Base-by-base conservation (phyloP, 2,797 vertebrate species). In the Tenualosa ilisha region DNA sequence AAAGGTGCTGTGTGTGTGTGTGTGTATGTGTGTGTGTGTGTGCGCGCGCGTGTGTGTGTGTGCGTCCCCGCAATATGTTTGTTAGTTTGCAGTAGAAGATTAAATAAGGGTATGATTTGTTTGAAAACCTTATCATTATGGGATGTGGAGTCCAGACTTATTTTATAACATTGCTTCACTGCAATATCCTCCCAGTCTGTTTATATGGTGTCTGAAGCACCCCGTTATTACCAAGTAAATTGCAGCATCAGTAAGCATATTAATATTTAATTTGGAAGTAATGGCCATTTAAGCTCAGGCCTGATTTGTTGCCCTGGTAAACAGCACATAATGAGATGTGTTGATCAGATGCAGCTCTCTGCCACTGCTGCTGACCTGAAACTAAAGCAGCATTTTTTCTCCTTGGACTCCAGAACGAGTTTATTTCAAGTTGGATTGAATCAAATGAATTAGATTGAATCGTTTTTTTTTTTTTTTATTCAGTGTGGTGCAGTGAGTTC, bases 221-320 rank as follows among this genome's bases (percentile, higher is more conserved):
- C 61, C 61, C 61, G 11, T 12, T 12, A 72, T 40, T 31, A 37
- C 9, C 13, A 40, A 17, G 26, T 40, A 72, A 72, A 72, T 72
- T 72, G 65, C n/a, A 40, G 68, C 68, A 75, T 75, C 68, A 20
- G 68, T 75, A 17, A 43, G 15, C 31, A 75, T 15, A 37, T 75
- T 75, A 75, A 75, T 75, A 75, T 75, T 75, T 75, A 75, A 75
- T 75, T 40, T 13, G 31, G 68, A 15, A 20, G 12, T 40, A 75
- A 75, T 75, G 68, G 12, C 31, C 17, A 40, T 75, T 75, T 75
- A 75, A 75, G 31, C 40, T 7, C 68, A 75, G 65, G 1, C 31
- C 37, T 75, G 68, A 75, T 15, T 75, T 75, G 31, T 75, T 40
- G 40, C 68, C 68, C 37, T 15, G 31, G 15, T 75, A 40, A 75